Evolutionary conservation across 2,113 vertebrate species (phyloP).

Genomic region (Ochotona princeps): DNA sequence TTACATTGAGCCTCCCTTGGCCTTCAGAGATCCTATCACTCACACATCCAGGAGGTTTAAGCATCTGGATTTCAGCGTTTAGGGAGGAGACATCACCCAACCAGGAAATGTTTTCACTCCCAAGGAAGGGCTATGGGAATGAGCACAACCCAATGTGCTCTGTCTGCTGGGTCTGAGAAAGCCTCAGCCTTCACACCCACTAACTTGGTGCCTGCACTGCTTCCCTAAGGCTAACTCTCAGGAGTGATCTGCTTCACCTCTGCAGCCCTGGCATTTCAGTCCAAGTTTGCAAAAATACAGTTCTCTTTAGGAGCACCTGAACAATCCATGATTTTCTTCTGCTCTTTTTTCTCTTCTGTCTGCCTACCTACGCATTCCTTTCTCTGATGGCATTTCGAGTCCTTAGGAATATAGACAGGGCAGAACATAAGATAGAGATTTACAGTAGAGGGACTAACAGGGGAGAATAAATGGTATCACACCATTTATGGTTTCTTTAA

Average conservation of each 20-base stretch:
- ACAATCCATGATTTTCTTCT: too few species aligned
- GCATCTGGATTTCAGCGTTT: neutral
- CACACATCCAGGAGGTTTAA: neutral
- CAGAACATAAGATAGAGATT: too few species aligned
- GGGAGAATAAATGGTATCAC: too few species aligned
- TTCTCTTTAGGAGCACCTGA: too few species aligned
- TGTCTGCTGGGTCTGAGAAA: neutral
- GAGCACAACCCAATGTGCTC: neutral
- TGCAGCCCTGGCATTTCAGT: neutral
- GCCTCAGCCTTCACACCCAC: neutral
- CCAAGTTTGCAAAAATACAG: too few species aligned
- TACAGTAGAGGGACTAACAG: too few species aligned
- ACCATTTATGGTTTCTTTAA: too few species aligned
- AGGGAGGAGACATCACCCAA: neutral
- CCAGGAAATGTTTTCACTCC: conserved; percentile 28
- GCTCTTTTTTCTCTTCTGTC: too few species aligned
- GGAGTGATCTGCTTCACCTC: neutral
- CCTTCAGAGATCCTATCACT: neutral
- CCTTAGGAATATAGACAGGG: too few species aligned
- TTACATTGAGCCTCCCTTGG: neutral
- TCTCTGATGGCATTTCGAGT: too few species aligned
- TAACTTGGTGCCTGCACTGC: neutral
- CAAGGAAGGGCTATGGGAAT: neutral
- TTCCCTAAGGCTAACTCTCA: neutral
- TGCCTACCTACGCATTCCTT: too few species aligned